Conservation (phyloP, 2,113 vertebrate species). For the Sturnus vulgaris region DNA sequence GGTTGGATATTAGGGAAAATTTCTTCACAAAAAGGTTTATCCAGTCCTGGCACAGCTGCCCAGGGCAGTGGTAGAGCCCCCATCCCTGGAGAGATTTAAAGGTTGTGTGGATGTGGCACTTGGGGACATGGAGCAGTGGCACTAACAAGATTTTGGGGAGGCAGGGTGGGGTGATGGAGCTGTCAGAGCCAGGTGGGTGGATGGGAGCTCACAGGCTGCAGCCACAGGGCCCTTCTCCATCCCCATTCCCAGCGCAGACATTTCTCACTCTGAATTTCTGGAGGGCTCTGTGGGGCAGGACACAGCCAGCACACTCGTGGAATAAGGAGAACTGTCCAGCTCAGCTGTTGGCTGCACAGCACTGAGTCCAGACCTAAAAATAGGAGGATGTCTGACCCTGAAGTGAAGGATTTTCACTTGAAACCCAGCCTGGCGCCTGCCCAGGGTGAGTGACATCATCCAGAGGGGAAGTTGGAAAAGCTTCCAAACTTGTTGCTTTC, state of each 20-base stretch:
- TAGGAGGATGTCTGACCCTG: constrained; percentile 18
- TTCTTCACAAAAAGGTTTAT: neutral
- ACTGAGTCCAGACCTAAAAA: constrained; percentile 43
- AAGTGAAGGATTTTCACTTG: constrained; percentile 23
- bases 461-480: constrained; percentile 46
- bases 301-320: neutral
- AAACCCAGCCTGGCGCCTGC: neutral
- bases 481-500: neutral
- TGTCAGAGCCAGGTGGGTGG: neutral
- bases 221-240: neutral
- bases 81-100: neutral
- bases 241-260: neutral
- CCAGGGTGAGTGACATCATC: constrained; percentile 56
- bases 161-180: neutral
- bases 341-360: neutral
- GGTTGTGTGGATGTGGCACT: accelerated
- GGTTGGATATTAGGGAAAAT: neutral
- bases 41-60: neutral
- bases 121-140: accelerated
- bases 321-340: neutral
- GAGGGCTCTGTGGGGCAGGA: neutral
- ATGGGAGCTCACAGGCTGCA: neutral
- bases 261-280: neutral
- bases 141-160: neutral
- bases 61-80: neutral